Evolutionary conservation across 2,888 invertebrate genomes (phyloP), one percentile per base, ranked within the genome.

Genomic region (Scaptomyza tumidula): DNA sequence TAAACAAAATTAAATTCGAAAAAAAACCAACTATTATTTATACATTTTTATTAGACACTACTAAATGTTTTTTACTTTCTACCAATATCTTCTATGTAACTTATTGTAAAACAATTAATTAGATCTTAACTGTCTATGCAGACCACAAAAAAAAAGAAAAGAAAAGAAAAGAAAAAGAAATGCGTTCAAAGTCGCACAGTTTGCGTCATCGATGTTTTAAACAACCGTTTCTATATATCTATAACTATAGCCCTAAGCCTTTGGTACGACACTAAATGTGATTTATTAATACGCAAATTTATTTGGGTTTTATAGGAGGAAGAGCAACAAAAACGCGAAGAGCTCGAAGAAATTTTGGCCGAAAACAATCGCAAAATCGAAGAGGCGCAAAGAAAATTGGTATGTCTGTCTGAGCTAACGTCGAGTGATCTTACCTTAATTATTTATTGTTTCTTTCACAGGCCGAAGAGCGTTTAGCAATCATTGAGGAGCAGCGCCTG

Each of bases 361-460:
- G 98, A 99, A 94, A 99, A 99, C 94, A 98, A 98, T 94, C 95
- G 95, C 93, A 98, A 98, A 94, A 98, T 98, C 83, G 98, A 98
- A 93, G 98, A 98, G 92, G 98, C 98, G 83, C 98, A 98, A 94
- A 95, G 96, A 91, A 98, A 98, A 95, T 94, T 98, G 95, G 98
- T 98, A 92, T 94, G 94, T 49, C 1, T 94, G 94, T 49, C 1
- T 0, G 16, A 44, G 7, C 1, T 7, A 16, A 19, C 11, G 14
- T 6, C 16, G 24, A 0, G 33, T 13, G 16, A 43, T 33, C 13
- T 50, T 46, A 5, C 4, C 24, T 24, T 2, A 27, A 27, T 27
- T 5, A 16, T 14, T 1, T 0, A 24, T 14, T 45, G 74, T 50
- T n/a, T n/a, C 52, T 19, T 89, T 92, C 52, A 90, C 39, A 98